phyloP scores from a whole-genome alignment of 2,113 vertebrate genomes.

The Corapipo altera region DNA sequence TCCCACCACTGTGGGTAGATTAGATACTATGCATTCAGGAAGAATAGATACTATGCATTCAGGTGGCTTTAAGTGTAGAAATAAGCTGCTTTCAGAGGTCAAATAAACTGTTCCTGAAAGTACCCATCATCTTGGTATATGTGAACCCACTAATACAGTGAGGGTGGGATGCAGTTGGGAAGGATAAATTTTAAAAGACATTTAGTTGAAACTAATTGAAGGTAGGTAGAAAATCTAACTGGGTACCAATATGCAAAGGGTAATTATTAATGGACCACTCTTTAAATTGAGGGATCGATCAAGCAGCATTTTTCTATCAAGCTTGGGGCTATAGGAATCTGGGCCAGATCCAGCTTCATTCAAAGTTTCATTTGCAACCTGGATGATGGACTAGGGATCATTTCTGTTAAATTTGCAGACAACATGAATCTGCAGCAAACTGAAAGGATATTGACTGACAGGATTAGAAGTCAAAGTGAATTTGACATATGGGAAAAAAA shows the following conservation, averaged over 20 bases:
- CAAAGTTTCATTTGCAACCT: not conserved
- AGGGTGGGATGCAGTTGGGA: not conserved
- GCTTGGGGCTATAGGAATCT: not conserved
- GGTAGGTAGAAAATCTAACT: not conserved
- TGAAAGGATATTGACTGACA: not conserved
- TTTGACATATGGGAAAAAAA: not conserved
- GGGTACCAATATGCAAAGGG: not conserved
- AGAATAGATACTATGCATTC: not conserved
- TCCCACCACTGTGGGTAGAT: not conserved
- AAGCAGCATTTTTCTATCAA: not conserved
- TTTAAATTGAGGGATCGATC: not conserved
- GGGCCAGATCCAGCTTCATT: not conserved
- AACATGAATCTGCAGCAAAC: not conserved
- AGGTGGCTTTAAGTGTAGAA: not conserved
- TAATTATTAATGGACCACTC: not conserved
- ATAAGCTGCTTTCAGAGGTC: not conserved
- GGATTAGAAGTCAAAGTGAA: not conserved
- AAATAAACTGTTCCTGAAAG: not conserved
- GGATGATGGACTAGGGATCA: not conserved
- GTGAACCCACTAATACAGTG: not conserved
- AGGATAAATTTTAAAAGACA: not conserved
- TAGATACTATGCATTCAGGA: not conserved
- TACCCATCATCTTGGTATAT: not conserved
- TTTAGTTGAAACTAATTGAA: not conserved
- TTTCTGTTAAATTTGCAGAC: not conserved